Evolutionary conservation across 2,113 vertebrate species (phyloP).

Genomic region (Callochromis pleurospilus): DNA sequence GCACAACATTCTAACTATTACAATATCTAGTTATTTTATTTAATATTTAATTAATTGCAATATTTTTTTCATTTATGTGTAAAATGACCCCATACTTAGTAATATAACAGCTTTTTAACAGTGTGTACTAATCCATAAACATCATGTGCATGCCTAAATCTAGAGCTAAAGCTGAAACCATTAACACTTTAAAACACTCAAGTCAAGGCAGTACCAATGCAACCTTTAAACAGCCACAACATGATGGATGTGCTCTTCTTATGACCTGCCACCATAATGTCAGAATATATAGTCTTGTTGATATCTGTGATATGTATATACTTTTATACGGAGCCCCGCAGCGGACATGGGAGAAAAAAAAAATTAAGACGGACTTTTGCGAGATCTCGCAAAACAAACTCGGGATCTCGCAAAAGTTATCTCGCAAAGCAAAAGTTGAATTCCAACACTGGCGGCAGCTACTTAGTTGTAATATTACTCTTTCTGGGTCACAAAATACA

Average conservation of each 20-base stretch:
- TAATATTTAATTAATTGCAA: not conserved
- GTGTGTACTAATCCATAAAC: not conserved
- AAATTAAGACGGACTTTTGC: no score
- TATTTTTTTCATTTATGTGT: not conserved
- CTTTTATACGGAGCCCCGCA: not conserved
- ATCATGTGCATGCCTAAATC: not conserved
- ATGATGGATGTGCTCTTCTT: not conserved
- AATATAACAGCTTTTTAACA: not conserved
- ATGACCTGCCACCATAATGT: not conserved
- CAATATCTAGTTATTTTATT: not conserved
- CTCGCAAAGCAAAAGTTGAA: no score
- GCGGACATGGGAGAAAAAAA: no score
- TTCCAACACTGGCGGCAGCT: no score
- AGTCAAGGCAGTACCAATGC: not conserved
- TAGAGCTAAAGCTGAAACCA: not conserved
- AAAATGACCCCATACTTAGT: not conserved
- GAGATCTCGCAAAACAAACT: no score
- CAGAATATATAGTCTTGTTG: not conserved
- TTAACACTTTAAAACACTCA: not conserved
- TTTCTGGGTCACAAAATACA: no score
- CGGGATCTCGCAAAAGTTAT: no score
- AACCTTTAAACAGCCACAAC: not conserved
- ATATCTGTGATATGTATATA: not conserved
- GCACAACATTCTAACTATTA: not conserved
- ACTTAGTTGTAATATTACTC: no score